Conservation (phyloP, 2,888 invertebrate species). For the Thecocarcelia acutangulata region DNA sequence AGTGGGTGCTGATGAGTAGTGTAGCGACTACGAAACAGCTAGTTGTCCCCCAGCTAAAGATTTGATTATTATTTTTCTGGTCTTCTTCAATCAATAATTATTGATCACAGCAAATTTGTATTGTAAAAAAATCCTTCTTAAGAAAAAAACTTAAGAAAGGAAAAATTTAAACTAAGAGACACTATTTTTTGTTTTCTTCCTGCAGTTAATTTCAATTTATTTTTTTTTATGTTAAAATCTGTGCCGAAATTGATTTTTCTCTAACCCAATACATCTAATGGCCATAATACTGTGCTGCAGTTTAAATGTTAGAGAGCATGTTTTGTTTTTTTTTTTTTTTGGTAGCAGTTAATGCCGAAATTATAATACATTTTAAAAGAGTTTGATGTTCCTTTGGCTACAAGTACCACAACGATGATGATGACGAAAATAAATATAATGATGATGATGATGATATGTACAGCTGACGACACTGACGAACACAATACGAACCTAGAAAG, state of each 20-base stretch:
- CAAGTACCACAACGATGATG: conserved; percentile 34
- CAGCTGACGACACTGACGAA: conserved; percentile 62
- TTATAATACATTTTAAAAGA: conserved; percentile 58
- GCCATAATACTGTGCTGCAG: conserved; percentile 18
- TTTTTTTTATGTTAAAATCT: no score
- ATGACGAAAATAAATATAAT: conserved; percentile 4
- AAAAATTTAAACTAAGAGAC: no score
- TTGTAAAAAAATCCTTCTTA: no score
- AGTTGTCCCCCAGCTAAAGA: no score
- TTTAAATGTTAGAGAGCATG: conserved; percentile 36
- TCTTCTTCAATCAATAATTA: no score
- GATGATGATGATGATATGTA: conserved; percentile 40
- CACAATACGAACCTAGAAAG: conserved; percentile 48
- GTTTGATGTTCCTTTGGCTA: conserved; percentile 48
- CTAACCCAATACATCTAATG: conserved; percentile 4
- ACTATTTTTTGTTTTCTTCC: neutral
- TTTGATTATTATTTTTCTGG: no score
- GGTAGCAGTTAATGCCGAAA: conserved; percentile 62
- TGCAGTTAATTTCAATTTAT: neutral
- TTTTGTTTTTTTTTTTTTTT: no score
- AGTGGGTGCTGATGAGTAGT: no score
- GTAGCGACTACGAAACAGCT: no score
- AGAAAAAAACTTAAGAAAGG: no score
- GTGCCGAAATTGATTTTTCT: conserved; percentile 15
- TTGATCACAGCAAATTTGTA: no score